Base-by-base conservation (phyloP, 1,140 invertebrate species). In the Andricus grossulariae region DNA sequence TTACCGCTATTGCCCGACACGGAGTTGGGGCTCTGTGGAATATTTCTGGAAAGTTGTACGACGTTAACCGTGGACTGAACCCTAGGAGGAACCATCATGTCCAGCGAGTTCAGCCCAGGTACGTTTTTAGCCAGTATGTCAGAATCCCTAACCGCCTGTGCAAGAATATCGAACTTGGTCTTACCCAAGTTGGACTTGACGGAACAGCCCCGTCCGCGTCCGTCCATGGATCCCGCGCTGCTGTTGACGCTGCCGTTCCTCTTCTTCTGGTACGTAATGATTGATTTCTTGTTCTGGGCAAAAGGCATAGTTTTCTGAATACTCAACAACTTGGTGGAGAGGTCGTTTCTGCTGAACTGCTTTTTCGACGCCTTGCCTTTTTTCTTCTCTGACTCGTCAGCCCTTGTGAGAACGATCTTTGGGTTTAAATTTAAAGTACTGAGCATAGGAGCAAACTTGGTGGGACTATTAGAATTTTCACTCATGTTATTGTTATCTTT, bases 61-160 rank as follows among this genome's bases (percentile, higher is more conserved):
- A 94, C 92, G 80, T 94, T 93, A 4, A 94, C 92, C 0, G 93
- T 93, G 1, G 92, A 89, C 70, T 93, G 89, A 10, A 92, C 88
- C 25, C 91, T 84, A 5, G 89, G 88, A 4, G 93, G 93, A 18
- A 92, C 86, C 78, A 94, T 92, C 90, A 94, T 92, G 57, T 93
- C 92, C 73, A 93, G 84, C 12, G 85, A 87, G 18, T 83, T 82
- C 80, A 85, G 85, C 0, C 84, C 84, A 2, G 84, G 85, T 0
- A 90, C 87, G 15, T 86, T 84, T 72, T 89, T 87, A 0, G 83
- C 85, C 21, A 93, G 78, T 39, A 92, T 87, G 71, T 91, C 89
- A 71, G 85, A 90, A 50, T 88, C 85, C 32, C 80, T 87, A 11
- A 89, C 88, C 0, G 87, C 86, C n/a, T 86, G 83, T 3, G 85